These are phyloP conservation scores for Chrysaora quinquecirrha DNA, from an alignment of 30 jellyfish, hydroid and myxozoan species.

Conservation along the genomic window DNA sequence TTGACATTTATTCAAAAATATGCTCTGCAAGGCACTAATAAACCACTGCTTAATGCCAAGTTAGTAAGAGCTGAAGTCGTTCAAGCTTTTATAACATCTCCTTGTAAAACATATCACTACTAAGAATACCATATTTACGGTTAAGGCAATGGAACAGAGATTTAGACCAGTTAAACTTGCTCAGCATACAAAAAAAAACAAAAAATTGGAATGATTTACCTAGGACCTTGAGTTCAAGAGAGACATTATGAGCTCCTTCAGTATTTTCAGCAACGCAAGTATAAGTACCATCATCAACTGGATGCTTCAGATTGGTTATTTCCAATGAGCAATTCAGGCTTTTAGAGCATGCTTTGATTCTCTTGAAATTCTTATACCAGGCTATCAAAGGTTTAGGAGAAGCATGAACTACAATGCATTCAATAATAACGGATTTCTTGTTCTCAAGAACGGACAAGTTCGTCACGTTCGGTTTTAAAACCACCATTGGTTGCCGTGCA, in stretches of 20 bases:
- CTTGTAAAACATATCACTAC: background rate
- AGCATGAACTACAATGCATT: slow-evolving; percentile 19
- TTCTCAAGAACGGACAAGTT: background rate
- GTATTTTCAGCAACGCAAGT: slow-evolving; percentile 47
- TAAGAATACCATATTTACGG: too few relatives aligned
- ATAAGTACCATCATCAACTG: slow-evolving; percentile 30
- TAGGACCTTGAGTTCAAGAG: background rate
- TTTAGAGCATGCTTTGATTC: slow-evolving; percentile 11
- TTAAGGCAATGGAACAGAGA: too few relatives aligned
- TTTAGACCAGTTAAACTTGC: too few relatives aligned
- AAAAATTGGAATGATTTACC: too few relatives aligned
- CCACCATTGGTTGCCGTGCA: slow-evolving; percentile 26
- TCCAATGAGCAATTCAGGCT: background rate
- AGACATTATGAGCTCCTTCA: slow-evolving; percentile 23
- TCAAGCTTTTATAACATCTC: background rate
- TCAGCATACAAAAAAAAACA: too few relatives aligned
- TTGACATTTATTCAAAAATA: too few relatives aligned
- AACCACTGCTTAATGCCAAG: too few relatives aligned
- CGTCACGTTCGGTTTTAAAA: background rate
- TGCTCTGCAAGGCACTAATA: too few relatives aligned
- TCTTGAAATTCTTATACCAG: slow-evolving; percentile 54
- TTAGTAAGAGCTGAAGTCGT: too few relatives aligned
- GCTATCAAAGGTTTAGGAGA: slow-evolving; percentile 58
- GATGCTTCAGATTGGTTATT: slow-evolving; percentile 8
- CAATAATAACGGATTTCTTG: background rate